These are phyloP conservation scores for Leucoraja ocellata DNA, from an alignment of 2,797 vertebrate species.

Conservation along the genomic window DNA sequence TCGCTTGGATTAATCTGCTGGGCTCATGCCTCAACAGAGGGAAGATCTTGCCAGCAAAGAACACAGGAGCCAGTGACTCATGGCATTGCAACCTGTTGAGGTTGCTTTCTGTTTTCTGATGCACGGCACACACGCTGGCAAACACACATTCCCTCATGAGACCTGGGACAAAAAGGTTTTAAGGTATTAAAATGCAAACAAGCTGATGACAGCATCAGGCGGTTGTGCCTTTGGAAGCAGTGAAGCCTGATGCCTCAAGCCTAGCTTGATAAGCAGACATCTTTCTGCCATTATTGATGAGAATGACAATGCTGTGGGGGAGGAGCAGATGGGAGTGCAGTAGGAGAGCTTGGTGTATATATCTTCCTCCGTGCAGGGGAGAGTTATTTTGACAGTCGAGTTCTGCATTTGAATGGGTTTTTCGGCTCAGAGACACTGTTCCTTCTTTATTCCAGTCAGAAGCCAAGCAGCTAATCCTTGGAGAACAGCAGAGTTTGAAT, in stretches of 20 bases:
- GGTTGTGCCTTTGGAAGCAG: too few species aligned
- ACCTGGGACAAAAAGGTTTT: not conserved
- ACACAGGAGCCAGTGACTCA: not conserved
- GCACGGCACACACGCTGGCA: not conserved
- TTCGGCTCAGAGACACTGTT: not conserved
- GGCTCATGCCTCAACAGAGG: not conserved
- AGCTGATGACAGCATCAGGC: constrained; percentile 12
- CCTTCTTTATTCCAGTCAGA: not conserved
- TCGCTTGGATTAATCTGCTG: constrained; percentile 19
- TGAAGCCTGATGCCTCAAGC: not conserved
- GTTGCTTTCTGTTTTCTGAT: not conserved
- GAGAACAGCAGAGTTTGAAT: not conserved
- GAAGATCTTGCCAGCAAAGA: not conserved
- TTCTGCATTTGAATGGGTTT: constrained; percentile 10
- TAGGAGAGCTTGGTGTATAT: not conserved
- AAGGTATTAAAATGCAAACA: constrained; percentile 6
- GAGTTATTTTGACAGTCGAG: constrained; percentile 5
- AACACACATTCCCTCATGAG: too few species aligned
- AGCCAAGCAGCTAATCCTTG: not conserved
- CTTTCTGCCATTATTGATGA: constrained; percentile 22
- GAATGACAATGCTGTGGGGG: not conserved
- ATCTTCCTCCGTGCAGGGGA: not conserved
- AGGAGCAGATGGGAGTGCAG: not conserved
- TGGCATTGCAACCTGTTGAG: not conserved
- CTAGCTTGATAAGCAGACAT: not conserved